Evolutionary conservation across 2,888 invertebrate species (phyloP).

Genomic region (Andrena fulva): DNA sequence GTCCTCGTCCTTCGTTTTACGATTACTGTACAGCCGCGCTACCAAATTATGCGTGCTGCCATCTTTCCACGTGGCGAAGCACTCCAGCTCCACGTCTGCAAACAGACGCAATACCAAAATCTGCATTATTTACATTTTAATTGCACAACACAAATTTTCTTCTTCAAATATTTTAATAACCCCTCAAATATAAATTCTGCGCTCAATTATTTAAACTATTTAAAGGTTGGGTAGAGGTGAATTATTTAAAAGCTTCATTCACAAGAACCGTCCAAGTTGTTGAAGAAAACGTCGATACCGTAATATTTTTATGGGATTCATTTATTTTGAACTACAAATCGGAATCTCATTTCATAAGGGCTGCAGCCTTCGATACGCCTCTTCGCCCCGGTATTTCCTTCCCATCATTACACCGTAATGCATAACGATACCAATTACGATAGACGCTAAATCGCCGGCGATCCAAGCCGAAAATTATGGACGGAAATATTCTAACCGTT

Average conservation of each 20-base stretch:
- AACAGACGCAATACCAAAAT: conserved; percentile 9
- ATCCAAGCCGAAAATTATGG: conserved; percentile 44
- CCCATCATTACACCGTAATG: conserved; percentile 20
- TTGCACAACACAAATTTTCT: no score
- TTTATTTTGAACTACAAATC: not conserved
- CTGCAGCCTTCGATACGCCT: not conserved
- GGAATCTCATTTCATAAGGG: not conserved
- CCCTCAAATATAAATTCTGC: no score
- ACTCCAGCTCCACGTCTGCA: conserved; percentile 92
- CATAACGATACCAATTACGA: conserved; percentile 35
- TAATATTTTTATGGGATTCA: no score
- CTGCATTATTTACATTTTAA: not conserved
- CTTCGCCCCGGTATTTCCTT: not conserved
- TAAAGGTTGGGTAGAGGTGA: no score
- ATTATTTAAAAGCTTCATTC: no score
- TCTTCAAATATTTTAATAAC: no score
- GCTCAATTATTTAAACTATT: no score
- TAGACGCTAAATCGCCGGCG: conserved; percentile 30
- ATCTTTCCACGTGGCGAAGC: conserved; percentile 94
- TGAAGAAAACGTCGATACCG: no score
- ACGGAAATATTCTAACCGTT: conserved; percentile 61
- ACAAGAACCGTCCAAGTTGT: no score
- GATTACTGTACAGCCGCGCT: conserved; percentile 93
- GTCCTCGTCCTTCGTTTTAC: conserved; percentile 90
- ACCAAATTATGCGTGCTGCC: conserved; percentile 92